These are phyloP conservation scores for Sterrhoptilus dennistouni DNA, from an alignment of 2,113 vertebrate species.

Conservation along the genomic window DNA sequence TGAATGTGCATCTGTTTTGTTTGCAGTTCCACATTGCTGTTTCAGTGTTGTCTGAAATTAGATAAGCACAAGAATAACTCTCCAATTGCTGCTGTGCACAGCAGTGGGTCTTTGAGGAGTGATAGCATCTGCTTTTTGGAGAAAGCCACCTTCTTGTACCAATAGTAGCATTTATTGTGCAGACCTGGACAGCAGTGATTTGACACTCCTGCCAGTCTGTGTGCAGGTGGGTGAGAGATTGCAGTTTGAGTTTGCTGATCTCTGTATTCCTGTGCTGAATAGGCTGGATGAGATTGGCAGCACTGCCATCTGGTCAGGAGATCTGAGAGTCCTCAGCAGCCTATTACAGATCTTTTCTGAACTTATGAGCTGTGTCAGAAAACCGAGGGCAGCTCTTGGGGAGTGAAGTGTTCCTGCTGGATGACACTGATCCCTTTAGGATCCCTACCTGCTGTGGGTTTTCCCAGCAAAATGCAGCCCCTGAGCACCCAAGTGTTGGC, in stretches of 20 bases:
- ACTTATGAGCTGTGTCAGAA: rapidly evolving
- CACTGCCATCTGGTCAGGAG: background rate
- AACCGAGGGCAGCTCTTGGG: background rate
- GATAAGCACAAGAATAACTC: background rate
- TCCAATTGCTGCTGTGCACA: background rate
- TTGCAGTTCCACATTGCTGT: background rate
- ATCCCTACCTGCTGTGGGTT: background rate
- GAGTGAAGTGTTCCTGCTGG: background rate
- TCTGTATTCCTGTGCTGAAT: background rate
- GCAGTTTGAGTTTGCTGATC: background rate
- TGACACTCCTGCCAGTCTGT: background rate
- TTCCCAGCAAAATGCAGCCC: background rate
- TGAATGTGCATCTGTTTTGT: background rate
- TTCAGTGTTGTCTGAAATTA: background rate
- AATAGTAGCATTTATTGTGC: background rate
- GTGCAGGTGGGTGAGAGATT: background rate
- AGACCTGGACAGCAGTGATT: background rate
- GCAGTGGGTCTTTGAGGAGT: background rate
- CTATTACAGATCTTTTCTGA: background rate
- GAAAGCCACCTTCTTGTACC: background rate
- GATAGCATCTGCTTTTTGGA: background rate
- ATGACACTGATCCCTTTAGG: background rate
- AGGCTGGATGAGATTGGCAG: background rate
- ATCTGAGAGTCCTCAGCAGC: background rate
- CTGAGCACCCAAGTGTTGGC: background rate